Conservation (phyloP, 2,888 invertebrate genomes). For the Mythimna pallens region DNA sequence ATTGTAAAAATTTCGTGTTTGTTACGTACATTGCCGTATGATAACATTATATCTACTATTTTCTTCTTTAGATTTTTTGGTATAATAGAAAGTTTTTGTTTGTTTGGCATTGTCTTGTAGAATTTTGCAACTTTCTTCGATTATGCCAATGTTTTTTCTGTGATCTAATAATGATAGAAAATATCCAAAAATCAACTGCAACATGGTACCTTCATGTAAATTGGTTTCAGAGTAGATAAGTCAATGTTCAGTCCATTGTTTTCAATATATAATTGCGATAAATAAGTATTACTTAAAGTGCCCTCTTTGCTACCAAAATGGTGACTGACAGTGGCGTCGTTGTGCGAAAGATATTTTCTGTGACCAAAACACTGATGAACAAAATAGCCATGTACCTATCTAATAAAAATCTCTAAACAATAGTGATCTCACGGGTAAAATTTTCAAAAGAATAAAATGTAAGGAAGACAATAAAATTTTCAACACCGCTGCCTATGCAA, state of each 20-base stretch:
- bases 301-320: no score
- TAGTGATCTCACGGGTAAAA: neutral
- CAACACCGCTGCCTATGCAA: slow-evolving; percentile 26
- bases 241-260: no score
- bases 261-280: no score
- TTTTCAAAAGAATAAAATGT: neutral
- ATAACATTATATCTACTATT: no score
- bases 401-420: neutral
- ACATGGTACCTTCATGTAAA: no score
- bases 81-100: neutral
- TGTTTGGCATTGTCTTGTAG: neutral
- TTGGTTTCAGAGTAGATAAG: no score
- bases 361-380: no score
- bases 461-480: neutral
- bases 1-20: slow-evolving; percentile 5
- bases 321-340: no score
- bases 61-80: neutral
- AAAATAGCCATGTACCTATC: no score
- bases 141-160: neutral
- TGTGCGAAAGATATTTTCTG: no score
- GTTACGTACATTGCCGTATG: neutral
- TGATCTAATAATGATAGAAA: neutral
- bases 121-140: neutral
- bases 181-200: no score
- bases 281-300: no score